Conservation (phyloP, 2,113 vertebrate genomes). For the Gymnobelideus leadbeateri region DNA sequence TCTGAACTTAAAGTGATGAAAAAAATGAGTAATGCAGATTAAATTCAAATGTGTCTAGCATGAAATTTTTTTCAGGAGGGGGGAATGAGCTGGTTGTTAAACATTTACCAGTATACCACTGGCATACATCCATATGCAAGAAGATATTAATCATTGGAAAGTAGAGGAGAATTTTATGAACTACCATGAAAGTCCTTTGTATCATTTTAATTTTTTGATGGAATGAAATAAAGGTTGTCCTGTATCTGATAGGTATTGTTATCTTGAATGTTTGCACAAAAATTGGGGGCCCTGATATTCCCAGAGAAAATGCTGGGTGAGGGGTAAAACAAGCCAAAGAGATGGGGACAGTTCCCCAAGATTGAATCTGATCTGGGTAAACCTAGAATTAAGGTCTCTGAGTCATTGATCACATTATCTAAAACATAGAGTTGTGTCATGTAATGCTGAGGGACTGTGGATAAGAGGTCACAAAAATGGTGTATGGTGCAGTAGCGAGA, state of each 20-base stretch:
- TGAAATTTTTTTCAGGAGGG: background rate
- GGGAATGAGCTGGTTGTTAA: background rate
- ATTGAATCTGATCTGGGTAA: background rate
- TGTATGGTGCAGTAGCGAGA: background rate
- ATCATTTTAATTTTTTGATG: background rate
- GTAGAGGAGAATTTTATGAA: background rate
- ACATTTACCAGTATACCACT: background rate
- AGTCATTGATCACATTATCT: background rate
- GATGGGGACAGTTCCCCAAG: background rate
- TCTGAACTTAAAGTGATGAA: background rate
- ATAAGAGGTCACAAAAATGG: background rate
- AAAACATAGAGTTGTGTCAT: slow-evolving; percentile 1
- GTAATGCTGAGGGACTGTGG: too few relatives aligned
- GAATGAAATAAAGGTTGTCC: background rate
- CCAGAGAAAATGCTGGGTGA: background rate
- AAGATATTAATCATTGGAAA: background rate
- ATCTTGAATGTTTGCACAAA: background rate
- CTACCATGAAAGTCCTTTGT: background rate
- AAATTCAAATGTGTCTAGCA: background rate
- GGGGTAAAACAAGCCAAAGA: background rate
- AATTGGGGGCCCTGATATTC: background rate
- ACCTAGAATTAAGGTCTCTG: background rate
- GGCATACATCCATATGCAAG: background rate
- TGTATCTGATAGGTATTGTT: background rate
- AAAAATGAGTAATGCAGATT: background rate